Evolutionary conservation across 2,797 vertebrate species (phyloP).

Genomic region (Alauda arvensis): DNA sequence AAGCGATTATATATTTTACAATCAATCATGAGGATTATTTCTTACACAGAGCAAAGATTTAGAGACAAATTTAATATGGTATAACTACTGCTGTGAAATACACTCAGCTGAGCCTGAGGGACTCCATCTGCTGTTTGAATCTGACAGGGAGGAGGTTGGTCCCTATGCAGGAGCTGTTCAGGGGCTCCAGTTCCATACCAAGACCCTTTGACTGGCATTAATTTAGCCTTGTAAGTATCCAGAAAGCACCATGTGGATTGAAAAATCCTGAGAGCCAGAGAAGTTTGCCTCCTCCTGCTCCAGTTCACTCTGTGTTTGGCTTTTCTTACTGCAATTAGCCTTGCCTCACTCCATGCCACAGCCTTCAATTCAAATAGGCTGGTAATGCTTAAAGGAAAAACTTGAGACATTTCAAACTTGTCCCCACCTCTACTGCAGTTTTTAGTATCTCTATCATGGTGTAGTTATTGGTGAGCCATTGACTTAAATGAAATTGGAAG

Average conservation of each 20-base stretch:
- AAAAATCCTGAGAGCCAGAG: not conserved
- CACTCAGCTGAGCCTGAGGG: not conserved
- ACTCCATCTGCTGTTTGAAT: not conserved
- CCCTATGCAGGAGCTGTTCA: not conserved
- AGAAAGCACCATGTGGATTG: not conserved
- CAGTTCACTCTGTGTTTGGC: not conserved
- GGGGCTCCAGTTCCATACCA: not conserved
- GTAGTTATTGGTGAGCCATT: not conserved
- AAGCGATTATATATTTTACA: not conserved
- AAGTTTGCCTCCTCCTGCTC: not conserved
- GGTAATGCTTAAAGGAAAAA: not conserved
- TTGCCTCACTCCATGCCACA: not conserved
- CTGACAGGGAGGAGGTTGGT: not conserved
- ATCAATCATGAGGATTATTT: constrained; percentile 23
- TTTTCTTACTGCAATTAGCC: not conserved
- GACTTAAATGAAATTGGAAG: not conserved
- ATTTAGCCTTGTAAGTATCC: not conserved
- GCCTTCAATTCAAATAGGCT: not conserved
- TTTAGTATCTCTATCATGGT: not conserved
- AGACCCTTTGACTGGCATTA: not conserved
- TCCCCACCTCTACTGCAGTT: not conserved
- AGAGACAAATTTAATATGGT: not conserved
- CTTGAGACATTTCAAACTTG: not conserved
- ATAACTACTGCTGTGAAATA: not conserved
- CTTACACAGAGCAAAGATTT: not conserved